A percentile compares a stretch with the other conserved stretches of the same genome.
Conservation (phyloP, 2,888 invertebrate species). For the Thymelicus lineola region DNA sequence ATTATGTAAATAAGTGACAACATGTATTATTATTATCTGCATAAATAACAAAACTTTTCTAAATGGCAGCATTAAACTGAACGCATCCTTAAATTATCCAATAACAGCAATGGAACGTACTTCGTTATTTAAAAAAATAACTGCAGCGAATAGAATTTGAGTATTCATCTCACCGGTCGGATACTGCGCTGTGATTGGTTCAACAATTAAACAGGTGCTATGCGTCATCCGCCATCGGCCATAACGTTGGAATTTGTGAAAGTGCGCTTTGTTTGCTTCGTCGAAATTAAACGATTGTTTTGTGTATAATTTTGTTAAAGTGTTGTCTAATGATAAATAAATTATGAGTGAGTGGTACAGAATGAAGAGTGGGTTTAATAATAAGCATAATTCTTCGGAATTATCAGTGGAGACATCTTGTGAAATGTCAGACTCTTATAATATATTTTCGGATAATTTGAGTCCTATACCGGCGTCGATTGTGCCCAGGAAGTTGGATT, state of each 20-base stretch:
- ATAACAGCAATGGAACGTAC: background rate
- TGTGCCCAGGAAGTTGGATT: slow-evolving; percentile 86
- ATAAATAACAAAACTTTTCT: background rate
- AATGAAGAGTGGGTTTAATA: slow-evolving; percentile 70
- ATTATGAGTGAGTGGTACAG: slow-evolving; percentile 80
- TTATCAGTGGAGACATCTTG: slow-evolving; percentile 86
- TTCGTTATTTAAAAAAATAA: slow-evolving; percentile 61
- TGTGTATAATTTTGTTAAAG: slow-evolving; percentile 62
- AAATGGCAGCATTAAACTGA: slow-evolving; percentile 15
- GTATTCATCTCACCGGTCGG: slow-evolving; percentile 73
- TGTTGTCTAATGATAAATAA: slow-evolving; percentile 62
- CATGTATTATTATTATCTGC: no score
- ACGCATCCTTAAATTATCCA: slow-evolving; percentile 24
- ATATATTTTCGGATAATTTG: slow-evolving; percentile 85
- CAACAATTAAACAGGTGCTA: slow-evolving; percentile 72
- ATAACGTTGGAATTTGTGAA: slow-evolving; percentile 77
- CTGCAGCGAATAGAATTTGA: slow-evolving; percentile 62
- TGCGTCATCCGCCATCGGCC: slow-evolving; percentile 77
- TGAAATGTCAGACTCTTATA: slow-evolving; percentile 87
- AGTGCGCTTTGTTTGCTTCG: slow-evolving; percentile 70
- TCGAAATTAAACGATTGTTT: slow-evolving; percentile 55
- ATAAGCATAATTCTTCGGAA: slow-evolving; percentile 79
- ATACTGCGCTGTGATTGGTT: slow-evolving; percentile 67
- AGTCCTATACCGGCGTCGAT: slow-evolving; percentile 83
- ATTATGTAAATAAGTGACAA: no score